A percentile compares a stretch with the other conserved stretches of the same genome.
Conservation (phyloP, 92 coral and sea anemone species). For the Porites evermanni region DNA sequence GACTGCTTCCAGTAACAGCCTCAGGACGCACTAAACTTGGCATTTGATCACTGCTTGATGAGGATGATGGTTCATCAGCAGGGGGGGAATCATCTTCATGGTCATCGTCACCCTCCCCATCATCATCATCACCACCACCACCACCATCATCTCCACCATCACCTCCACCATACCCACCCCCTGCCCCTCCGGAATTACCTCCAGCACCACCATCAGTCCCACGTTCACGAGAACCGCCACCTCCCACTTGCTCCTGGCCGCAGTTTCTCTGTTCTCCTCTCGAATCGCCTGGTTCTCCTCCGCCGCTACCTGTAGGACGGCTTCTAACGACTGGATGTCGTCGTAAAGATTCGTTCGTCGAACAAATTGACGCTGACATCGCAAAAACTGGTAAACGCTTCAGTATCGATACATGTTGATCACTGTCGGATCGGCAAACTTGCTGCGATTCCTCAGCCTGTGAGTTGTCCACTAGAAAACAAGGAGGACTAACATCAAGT, state of each 20-base stretch:
- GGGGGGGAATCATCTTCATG: conserved; percentile 66
- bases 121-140: conserved; percentile 12
- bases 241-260: conserved; percentile 39
- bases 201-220: conserved; percentile 34
- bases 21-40: conserved; percentile 57
- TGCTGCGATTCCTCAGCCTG: conserved; percentile 64
- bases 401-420: conserved; percentile 42
- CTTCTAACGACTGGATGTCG: conserved; percentile 21
- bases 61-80: conserved; percentile 42
- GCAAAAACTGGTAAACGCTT: conserved; percentile 62
- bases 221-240: conserved; percentile 46
- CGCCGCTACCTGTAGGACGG: conserved; percentile 31
- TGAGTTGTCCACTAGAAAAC: conserved; percentile 84
- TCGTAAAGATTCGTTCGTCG: background rate
- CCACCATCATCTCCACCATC: conserved; percentile 18
- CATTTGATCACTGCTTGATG: conserved; percentile 48
- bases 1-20: background rate
- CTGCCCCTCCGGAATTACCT: conserved; percentile 36
- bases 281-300: conserved; percentile 18
- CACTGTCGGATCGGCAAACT: conserved; percentile 53
- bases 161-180: conserved; percentile 23
- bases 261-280: conserved; percentile 49
- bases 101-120: conserved; percentile 42
- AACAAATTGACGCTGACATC: conserved; percentile 9
- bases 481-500: conserved; percentile 77